Conservation (phyloP, 2,113 vertebrate species). For the Aspidoscelis tigris region DNA sequence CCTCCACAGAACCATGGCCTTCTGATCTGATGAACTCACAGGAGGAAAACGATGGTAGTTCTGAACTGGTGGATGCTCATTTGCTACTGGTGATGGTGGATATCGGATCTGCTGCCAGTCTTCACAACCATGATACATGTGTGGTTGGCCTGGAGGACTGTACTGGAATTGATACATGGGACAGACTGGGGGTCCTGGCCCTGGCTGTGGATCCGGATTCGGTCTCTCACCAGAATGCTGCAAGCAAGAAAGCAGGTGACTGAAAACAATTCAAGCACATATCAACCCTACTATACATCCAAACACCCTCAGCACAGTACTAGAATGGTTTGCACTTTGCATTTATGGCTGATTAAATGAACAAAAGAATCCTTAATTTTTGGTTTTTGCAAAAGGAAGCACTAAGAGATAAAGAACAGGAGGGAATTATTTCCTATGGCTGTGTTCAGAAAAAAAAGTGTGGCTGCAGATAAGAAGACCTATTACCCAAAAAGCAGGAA, state of each 20-base stretch:
- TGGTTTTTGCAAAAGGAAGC: neutral
- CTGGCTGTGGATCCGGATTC: slow-evolving; percentile 80
- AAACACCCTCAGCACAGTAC: neutral
- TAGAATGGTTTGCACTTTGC: neutral
- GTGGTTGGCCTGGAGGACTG: slow-evolving; percentile 77
- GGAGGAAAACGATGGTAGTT: slow-evolving; percentile 84
- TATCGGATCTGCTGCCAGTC: slow-evolving; percentile 91
- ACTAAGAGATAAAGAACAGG: neutral
- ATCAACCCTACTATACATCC: neutral
- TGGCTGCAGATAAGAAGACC: too few species aligned
- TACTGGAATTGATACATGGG: slow-evolving; percentile 90
- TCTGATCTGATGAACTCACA: slow-evolving; percentile 63
- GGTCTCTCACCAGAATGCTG: slow-evolving; percentile 86
- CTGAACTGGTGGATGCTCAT: slow-evolving; percentile 73
- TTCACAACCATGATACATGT: slow-evolving; percentile 84
- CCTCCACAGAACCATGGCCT: too few species aligned
- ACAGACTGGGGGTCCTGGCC: slow-evolving; percentile 79
- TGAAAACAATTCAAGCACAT: neutral
- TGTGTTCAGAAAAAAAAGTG: neutral
- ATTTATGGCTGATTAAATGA: neutral
- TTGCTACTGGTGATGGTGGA: slow-evolving; percentile 80
- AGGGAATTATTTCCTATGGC: neutral
- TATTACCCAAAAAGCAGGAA: too few species aligned
- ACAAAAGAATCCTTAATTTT: neutral
- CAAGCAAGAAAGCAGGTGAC: neutral